Conservation (phyloP, 92 coral and sea anemone species). For the Epizoanthus scotinus region DNA sequence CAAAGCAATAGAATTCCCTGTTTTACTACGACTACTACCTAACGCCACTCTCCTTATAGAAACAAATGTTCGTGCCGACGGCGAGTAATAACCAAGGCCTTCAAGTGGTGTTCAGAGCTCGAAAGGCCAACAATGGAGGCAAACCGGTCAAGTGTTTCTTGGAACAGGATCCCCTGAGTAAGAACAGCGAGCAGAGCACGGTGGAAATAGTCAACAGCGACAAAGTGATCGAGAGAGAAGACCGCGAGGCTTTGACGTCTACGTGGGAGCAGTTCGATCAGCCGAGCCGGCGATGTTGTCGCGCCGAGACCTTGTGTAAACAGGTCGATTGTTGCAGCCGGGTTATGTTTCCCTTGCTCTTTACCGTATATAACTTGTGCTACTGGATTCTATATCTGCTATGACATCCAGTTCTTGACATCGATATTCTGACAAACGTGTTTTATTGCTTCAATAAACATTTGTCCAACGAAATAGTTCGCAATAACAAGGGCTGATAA, state of each 20-base stretch:
- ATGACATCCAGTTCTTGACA: not conserved
- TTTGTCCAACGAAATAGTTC: no score
- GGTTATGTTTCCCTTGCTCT: slow-evolving; percentile 65
- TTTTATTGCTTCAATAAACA: no score
- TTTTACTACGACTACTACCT: not conserved
- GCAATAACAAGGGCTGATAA: no score
- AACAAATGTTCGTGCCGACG: slow-evolving; percentile 1
- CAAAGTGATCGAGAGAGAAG: slow-evolving; percentile 1
- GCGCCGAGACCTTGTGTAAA: slow-evolving; percentile 7
- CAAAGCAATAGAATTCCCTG: no score
- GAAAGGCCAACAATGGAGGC: slow-evolving; percentile 24
- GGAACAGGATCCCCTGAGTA: not conserved
- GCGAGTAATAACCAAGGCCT: slow-evolving; percentile 13
- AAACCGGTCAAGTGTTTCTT: slow-evolving; percentile 18
- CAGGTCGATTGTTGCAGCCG: slow-evolving; percentile 44
- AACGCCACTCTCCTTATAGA: not conserved
- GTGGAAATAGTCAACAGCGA: slow-evolving; percentile 6
- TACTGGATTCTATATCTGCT: slow-evolving; percentile 66
- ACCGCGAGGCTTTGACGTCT: not conserved
- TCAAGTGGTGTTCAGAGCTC: slow-evolving; percentile 31
- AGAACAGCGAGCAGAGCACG: slow-evolving; percentile 1
- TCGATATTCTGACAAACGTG: no score
- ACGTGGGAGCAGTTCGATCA: not conserved
- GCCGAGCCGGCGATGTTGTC: slow-evolving; percentile 8
- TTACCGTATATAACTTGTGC: slow-evolving; percentile 55